These are phyloP conservation scores for Lamellibrachia luymesi DNA, from an alignment of 1,140 invertebrate species.

Conservation along the genomic window DNA sequence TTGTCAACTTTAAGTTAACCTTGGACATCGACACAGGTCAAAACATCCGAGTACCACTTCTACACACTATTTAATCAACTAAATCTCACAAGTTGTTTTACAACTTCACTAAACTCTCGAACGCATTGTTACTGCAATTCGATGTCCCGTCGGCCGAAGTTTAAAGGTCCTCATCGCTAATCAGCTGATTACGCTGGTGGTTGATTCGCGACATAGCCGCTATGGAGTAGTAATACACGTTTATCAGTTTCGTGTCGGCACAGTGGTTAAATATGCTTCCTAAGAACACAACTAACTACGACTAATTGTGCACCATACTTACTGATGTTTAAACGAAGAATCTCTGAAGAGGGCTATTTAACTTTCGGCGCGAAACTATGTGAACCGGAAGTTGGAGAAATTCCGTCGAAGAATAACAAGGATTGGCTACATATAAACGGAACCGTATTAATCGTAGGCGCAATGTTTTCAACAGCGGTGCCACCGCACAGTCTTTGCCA, in stretches of 20 bases:
- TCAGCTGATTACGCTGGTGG: not conserved
- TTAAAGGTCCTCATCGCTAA: not conserved
- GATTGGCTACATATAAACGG: not conserved
- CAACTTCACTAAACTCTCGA: not conserved
- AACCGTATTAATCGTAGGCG: not conserved
- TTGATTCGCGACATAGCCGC: not conserved
- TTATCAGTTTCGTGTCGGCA: not conserved
- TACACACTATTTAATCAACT: not conserved
- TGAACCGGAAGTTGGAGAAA: not conserved
- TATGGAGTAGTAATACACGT: not conserved
- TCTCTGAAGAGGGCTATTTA: not conserved
- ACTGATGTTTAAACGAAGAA: not conserved
- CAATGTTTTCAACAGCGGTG: not conserved
- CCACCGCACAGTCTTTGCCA: too few species aligned
- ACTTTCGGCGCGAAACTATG: slow-evolving; percentile 3
- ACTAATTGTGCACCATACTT: not conserved
- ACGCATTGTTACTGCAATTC: not conserved
- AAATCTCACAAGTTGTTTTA: not conserved
- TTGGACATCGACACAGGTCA: not conserved
- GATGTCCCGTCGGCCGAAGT: not conserved
- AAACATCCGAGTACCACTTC: not conserved
- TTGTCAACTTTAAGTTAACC: too few species aligned
- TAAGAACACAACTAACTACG: not conserved
- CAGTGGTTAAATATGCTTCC: not conserved
- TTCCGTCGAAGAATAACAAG: not conserved